Conservation (phyloP, 2,113 vertebrate genomes). For the Pachyramphus minor region DNA sequence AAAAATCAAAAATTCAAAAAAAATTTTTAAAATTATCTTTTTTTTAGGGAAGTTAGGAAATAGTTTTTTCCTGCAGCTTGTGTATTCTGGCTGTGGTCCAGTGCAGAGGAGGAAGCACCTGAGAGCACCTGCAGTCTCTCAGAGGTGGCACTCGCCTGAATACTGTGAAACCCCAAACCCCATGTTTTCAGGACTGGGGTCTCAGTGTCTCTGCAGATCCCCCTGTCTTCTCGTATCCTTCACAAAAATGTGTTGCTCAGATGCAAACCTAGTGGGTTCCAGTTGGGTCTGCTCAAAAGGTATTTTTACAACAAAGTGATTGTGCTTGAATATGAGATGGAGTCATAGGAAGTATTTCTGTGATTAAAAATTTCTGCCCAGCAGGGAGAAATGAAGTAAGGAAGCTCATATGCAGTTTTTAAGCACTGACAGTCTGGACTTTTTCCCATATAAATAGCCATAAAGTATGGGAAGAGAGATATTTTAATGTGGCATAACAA, state of each 20-base stretch:
- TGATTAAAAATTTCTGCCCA: slow-evolving; percentile 43
- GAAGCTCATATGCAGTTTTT: background rate
- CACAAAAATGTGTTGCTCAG: background rate
- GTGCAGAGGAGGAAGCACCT: background rate
- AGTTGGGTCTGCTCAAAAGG: background rate
- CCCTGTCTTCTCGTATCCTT: background rate
- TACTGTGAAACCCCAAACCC: rapidly evolving
- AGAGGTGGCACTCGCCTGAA: background rate
- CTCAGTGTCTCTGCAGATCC: background rate
- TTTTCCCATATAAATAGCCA: slow-evolving; percentile 18
- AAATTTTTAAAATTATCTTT: background rate
- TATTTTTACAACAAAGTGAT: background rate
- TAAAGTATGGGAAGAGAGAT: background rate
- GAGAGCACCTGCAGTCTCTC: background rate
- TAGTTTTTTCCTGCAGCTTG: background rate
- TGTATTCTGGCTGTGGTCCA: background rate
- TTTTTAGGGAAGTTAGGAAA: background rate
- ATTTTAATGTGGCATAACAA: background rate
- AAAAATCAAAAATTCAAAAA: no score
- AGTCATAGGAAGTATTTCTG: slow-evolving; percentile 22
- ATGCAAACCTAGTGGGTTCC: background rate
- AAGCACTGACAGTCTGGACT: background rate
- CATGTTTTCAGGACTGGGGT: background rate
- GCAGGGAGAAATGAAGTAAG: slow-evolving; percentile 2
- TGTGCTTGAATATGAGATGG: background rate